Evolutionary conservation across 2,113 vertebrate genomes (phyloP), one percentile per base, ranked within the genome.

Genomic region (Pangasianodon hypophthalmus): DNA sequence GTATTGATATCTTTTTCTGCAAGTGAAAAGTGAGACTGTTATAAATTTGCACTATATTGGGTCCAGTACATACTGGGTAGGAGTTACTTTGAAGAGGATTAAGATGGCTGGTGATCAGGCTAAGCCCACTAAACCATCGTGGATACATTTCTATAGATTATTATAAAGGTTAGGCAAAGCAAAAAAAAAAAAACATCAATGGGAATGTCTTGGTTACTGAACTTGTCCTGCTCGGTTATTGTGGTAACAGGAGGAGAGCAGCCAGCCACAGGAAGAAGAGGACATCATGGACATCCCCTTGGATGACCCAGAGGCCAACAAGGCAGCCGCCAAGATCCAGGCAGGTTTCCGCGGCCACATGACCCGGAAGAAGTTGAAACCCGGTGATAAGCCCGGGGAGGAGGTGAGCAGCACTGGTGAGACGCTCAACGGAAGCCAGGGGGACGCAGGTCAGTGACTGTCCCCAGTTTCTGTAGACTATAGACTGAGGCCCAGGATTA

Each of bases 311-410:
- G 97, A 98, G 64, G 98, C 98, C 93, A 99, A 99, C 88, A 97
- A 98, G 19, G 98, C 98, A 0, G 98, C 98, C 0, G 97, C 98
- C 94, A 99, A 99, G 95, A 99, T 99, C 95, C 98, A 99, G 95
- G 98, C 98, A 0, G 98, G 98, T 92, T 99, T 99, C 94, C 98
- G 98, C 19, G 98, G 98, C 91, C 98, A 99, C 93, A 99, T 99
- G 98, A 99, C 98, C 90, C 95, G 98, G 91, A 99, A 99, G 98
- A 99, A 99, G 98, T 98, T 99, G 95, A 99, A 99, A 95, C 96
- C 96, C 9, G 97, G 97, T 83, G 96, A 97, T 93, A 98, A 99
- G 92, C 96, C 97, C 1, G 93, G 95, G 50, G 97, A 98, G 94
- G 98, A 97, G 92, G 95, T 97, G 90, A 98, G 97, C 95, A 97